Percentiles rank a stretch among this genome's conserved stretches.
Evolutionary conservation across 2,888 invertebrate species (phyloP).

Genomic region (Acleris emargana): DNA sequence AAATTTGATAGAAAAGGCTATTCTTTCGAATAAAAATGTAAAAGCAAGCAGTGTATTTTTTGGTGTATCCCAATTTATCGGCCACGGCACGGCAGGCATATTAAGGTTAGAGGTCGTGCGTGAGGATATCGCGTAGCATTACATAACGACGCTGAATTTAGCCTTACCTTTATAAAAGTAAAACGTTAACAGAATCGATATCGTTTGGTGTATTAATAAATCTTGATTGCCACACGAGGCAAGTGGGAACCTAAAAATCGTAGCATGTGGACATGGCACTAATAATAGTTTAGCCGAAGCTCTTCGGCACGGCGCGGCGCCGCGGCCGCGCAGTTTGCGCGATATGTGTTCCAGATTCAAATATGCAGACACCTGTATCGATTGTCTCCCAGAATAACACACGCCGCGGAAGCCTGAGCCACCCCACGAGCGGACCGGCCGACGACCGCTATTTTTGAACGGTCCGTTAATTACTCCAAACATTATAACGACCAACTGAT

Average conservation of each 20-base stretch:
- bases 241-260: slow-evolving; percentile 1
- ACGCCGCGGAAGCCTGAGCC: slow-evolving; percentile 55
- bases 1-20: too few relatives aligned
- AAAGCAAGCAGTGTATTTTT: too few relatives aligned
- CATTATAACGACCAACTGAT: too few relatives aligned
- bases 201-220: slow-evolving; percentile 19
- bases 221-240: slow-evolving; percentile 1
- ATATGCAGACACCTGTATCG: slow-evolving; percentile 79
- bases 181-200: slow-evolving; percentile 14
- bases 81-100: background rate
- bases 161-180: slow-evolving; percentile 11
- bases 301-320: background rate
- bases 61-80: too few relatives aligned
- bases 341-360: slow-evolving; percentile 69
- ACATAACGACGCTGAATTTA: slow-evolving; percentile 1
- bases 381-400: slow-evolving; percentile 81
- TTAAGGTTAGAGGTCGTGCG: slow-evolving; percentile 6
- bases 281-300: background rate
- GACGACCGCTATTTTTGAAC: too few relatives aligned
- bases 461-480: too few relatives aligned
- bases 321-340: slow-evolving; percentile 48
- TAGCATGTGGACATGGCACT: background rate
- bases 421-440: slow-evolving; percentile 41
- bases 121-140: slow-evolving; percentile 7
- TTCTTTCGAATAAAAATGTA: too few relatives aligned